Percentiles rank a stretch among this genome's conserved stretches.
Conservation (phyloP, 2,797 vertebrate species). For the Taeniopygia guttata region DNA sequence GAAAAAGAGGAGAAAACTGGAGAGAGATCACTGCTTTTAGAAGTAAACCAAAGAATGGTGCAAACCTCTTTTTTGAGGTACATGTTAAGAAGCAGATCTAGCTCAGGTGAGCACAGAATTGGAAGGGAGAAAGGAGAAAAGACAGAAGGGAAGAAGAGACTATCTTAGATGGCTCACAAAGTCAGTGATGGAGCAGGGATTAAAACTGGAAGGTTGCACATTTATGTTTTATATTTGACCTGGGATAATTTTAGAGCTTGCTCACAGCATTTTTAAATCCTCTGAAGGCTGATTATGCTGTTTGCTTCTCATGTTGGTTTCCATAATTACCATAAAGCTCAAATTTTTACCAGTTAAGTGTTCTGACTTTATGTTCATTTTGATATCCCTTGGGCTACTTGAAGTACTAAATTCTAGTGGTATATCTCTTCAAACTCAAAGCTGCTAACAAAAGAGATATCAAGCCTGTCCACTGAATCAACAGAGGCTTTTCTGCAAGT, state of each 20-base stretch:
- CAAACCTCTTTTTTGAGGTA: not conserved
- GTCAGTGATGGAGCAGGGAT: not conserved
- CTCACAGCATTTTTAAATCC: not conserved
- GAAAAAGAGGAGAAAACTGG: not conserved
- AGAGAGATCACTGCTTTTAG: not conserved
- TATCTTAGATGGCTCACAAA: not conserved
- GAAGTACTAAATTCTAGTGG: not conserved
- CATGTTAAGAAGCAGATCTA: not conserved
- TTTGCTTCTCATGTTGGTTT: conserved; percentile 34
- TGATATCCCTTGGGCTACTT: not conserved
- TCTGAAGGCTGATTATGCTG: conserved; percentile 18
- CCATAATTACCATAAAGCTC: conserved; percentile 34
- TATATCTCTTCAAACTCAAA: not conserved
- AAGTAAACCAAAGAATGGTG: not conserved
- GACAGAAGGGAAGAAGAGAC: not conserved
- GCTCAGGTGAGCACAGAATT: not conserved
- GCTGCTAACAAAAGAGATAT: not conserved
- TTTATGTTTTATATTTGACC: conserved; percentile 30
- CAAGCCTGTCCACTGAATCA: not conserved
- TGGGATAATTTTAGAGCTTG: not conserved
- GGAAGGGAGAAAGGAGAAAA: not conserved
- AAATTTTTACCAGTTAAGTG: conserved; percentile 22
- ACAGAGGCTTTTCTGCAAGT: not conserved
- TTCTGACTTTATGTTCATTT: conserved; percentile 26
- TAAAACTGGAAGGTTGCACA: not conserved